These are phyloP conservation scores for Paramacrobiotus metropolitanus DNA, from an alignment of 1,140 invertebrate species.

Conservation along the genomic window DNA sequence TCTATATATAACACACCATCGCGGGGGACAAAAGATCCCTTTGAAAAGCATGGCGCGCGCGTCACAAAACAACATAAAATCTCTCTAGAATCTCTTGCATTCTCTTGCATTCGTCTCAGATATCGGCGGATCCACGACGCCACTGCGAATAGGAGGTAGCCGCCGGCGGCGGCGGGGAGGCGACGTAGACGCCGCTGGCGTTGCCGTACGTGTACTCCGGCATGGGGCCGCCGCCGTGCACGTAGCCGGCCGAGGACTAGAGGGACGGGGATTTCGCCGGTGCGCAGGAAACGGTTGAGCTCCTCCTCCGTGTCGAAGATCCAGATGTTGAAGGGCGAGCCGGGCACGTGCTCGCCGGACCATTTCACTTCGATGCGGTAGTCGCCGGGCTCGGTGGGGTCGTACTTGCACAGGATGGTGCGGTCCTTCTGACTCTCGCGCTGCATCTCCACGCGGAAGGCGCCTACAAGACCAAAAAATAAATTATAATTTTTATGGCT, in stretches of 20 bases:
- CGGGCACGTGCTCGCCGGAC: slow-evolving; percentile 87
- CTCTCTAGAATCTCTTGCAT: no score
- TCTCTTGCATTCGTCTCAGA: no score
- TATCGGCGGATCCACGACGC: no score
- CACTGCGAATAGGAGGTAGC: no score
- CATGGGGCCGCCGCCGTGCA: background rate
- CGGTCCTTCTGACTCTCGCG: slow-evolving; percentile 93
- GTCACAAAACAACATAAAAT: no score
- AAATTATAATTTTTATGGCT: no score
- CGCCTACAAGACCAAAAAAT: slow-evolving; percentile 31
- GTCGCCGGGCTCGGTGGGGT: slow-evolving; percentile 92
- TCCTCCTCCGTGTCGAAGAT: slow-evolving; percentile 97
- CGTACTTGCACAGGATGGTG: slow-evolving; percentile 84
- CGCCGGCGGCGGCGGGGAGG: no score
- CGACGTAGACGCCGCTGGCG: no score
- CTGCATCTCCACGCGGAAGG: slow-evolving; percentile 97
- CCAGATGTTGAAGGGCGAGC: slow-evolving; percentile 92
- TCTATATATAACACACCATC: no score
- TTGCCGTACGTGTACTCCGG: background rate
- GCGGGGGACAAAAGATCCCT: no score
- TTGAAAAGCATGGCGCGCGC: no score
- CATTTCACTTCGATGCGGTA: slow-evolving; percentile 94
- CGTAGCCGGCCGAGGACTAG: background rate
- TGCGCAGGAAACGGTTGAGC: slow-evolving; percentile 32
- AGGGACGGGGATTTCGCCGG: background rate